Percentiles rank a stretch among this genome's conserved stretches.
Evolutionary conservation across 2,797 vertebrate genomes (phyloP).

Genomic region (Borostomias antarcticus): DNA sequence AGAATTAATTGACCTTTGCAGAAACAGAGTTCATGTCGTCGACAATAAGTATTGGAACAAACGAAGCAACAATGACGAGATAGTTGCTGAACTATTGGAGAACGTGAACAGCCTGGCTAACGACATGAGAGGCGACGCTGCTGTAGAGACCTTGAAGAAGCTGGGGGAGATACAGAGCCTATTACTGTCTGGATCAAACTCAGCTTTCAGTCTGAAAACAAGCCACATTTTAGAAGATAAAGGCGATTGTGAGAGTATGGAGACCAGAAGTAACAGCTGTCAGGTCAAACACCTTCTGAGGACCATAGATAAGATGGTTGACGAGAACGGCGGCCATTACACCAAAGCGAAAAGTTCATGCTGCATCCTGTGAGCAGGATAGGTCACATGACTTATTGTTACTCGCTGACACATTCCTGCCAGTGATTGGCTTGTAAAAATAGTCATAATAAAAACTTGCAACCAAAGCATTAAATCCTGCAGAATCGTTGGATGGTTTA

Average conservation of each 20-base stretch:
- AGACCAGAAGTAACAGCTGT: background rate
- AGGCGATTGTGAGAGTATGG: background rate
- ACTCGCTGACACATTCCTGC: too few relatives aligned
- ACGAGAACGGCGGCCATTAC: background rate
- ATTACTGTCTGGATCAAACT: background rate
- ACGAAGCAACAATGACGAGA: background rate
- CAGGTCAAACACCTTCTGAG: background rate
- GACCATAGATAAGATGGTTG: conserved; percentile 1
- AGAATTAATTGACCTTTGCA: background rate
- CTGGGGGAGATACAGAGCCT: background rate
- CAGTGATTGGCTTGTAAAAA: too few relatives aligned
- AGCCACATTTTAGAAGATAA: background rate
- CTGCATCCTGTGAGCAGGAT: background rate
- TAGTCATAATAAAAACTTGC: too few relatives aligned
- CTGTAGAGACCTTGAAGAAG: background rate
- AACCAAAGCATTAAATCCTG: too few relatives aligned
- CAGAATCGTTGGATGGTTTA: too few relatives aligned
- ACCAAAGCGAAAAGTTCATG: background rate
- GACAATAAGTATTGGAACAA: conserved; percentile 6
- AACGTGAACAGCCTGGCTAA: background rate
- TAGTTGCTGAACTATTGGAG: background rate
- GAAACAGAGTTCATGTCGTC: background rate
- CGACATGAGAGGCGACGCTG: background rate
- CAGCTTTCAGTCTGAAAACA: background rate
- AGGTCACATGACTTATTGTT: background rate